phyloP scores from a whole-genome alignment of 1,140 invertebrate species.

The Oscheius sp. region DNA sequence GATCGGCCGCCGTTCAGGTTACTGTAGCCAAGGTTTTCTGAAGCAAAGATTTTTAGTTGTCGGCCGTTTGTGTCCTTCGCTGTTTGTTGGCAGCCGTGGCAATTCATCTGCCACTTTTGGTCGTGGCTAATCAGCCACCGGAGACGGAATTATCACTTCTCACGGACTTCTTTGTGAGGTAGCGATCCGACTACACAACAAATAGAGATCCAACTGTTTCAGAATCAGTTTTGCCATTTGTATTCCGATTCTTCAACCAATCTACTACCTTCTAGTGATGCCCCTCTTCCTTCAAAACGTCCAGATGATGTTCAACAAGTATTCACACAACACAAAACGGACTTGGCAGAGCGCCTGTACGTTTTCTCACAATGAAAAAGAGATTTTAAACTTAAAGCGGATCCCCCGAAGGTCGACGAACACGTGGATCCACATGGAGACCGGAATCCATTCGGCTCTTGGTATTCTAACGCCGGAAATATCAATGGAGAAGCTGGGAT shows the following conservation, averaged over 20 bases:
- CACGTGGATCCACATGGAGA: slow-evolving; percentile 29
- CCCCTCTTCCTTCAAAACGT: slow-evolving; percentile 8
- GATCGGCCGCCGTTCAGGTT: slow-evolving; percentile 7
- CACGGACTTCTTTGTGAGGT: not conserved
- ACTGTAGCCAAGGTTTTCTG: not conserved
- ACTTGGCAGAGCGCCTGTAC: slow-evolving; percentile 39
- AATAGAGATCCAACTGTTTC: not conserved
- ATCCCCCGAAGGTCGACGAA: slow-evolving; percentile 29
- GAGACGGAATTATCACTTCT: slow-evolving; percentile 14
- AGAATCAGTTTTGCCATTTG: slow-evolving; percentile 18
- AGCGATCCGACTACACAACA: not conserved
- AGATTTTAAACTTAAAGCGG: slow-evolving; percentile 7
- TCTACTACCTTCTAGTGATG: slow-evolving; percentile 27
- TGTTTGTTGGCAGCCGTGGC: slow-evolving; percentile 10
- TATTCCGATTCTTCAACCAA: slow-evolving; percentile 32
- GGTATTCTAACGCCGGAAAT: slow-evolving; percentile 41
- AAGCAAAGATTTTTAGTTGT: not conserved
- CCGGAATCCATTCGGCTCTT: slow-evolving; percentile 34
- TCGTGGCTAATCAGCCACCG: not conserved
- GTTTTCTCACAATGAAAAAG: not conserved
- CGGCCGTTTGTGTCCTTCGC: slow-evolving; percentile 3
- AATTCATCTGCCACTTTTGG: slow-evolving; percentile 19
- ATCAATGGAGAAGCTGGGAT: slow-evolving; percentile 39
- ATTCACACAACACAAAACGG: slow-evolving; percentile 37
- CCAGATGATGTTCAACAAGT: slow-evolving; percentile 33